A percentile compares a stretch with the other conserved stretches of the same genome.
phyloP scores from a whole-genome alignment of 2,113 vertebrate species.

The Chunga burmeisteri region DNA sequence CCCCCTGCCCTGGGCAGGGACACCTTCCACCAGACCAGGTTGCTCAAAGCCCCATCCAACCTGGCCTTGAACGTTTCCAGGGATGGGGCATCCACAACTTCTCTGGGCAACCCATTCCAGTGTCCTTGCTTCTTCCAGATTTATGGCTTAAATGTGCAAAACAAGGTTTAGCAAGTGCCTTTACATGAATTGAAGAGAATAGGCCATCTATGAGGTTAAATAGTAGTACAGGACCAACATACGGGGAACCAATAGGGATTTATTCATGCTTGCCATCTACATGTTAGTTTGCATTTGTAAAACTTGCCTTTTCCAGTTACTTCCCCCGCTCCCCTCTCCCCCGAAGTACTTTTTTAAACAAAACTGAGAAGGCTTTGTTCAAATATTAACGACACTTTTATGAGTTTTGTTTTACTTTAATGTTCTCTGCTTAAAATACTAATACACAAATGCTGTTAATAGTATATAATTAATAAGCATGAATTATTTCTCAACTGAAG shows the following conservation, averaged over 20 bases:
- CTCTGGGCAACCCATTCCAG: background rate
- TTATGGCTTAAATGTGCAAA: background rate
- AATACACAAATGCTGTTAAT: background rate
- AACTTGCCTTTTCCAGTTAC: background rate
- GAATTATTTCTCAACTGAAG: background rate
- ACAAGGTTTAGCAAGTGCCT: background rate
- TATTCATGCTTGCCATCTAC: background rate
- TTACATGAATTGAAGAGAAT: background rate
- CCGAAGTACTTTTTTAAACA: background rate
- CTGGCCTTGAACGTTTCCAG: background rate
- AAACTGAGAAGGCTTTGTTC: background rate
- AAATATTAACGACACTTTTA: background rate
- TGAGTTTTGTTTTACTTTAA: background rate
- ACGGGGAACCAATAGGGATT: no score
- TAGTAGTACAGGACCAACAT: no score
- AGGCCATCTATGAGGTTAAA: fast-evolving
- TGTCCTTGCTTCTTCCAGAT: background rate
- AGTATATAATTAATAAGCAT: background rate
- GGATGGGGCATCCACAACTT: fast-evolving
- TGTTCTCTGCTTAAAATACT: background rate
- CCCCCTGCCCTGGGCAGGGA: fast-evolving
- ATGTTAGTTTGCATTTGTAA: background rate
- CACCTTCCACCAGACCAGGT: fast-evolving
- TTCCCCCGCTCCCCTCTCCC: no score
- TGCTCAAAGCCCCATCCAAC: background rate